Evolutionary conservation across 2,888 invertebrate species (phyloP).

Genomic region (Pandemis heparana): DNA sequence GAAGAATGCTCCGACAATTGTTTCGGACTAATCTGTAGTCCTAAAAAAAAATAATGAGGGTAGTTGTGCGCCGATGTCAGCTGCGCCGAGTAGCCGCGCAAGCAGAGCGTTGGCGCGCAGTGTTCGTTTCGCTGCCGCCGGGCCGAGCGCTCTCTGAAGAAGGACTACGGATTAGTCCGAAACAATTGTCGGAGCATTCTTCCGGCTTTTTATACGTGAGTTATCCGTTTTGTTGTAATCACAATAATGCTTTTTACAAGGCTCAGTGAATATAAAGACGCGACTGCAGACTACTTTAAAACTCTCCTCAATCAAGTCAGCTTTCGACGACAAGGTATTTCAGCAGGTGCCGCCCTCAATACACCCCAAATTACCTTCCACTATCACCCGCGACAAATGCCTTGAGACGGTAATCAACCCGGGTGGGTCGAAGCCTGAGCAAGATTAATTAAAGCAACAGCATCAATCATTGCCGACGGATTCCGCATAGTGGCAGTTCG

Average conservation of each 20-base stretch:
- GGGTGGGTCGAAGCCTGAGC: conserved; percentile 64
- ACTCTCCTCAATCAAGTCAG: neutral
- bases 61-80: too few species aligned
- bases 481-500: conserved; percentile 61
- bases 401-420: conserved; percentile 65
- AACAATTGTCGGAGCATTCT: too few species aligned
- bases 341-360: neutral
- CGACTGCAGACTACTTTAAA: neutral
- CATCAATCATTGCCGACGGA: conserved; percentile 78
- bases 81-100: too few species aligned
- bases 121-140: too few species aligned
- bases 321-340: neutral
- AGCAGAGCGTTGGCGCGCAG: too few species aligned
- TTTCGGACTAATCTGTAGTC: too few species aligned
- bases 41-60: too few species aligned
- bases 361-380: conserved; percentile 36
- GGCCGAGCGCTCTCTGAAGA: too few species aligned
- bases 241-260: neutral
- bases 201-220: too few species aligned
- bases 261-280: neutral
- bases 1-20: too few species aligned
- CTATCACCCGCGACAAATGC: conserved; percentile 45
- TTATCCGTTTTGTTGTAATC: too few species aligned
- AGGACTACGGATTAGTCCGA: too few species aligned
- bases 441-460: conserved; percentile 79